A percentile compares a stretch with the other conserved stretches of the same genome.
Conservation (phyloP, 2,113 vertebrate species). For the Bos indicus region DNA sequence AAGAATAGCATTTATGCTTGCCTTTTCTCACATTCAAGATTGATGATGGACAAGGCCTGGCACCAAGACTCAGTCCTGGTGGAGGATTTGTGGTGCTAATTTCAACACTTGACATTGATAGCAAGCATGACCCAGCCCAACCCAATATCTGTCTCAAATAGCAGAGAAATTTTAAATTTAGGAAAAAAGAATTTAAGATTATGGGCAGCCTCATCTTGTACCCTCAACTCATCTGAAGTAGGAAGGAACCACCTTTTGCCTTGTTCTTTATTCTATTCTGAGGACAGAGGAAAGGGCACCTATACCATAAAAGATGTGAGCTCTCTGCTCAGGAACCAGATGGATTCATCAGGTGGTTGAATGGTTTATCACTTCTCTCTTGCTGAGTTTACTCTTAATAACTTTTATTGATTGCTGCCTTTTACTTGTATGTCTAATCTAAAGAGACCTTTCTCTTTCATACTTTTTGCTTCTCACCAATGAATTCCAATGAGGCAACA, state of each 20-base stretch:
- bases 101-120: background rate
- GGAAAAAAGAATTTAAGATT: background rate
- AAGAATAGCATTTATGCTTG: background rate
- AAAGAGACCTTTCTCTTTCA: background rate
- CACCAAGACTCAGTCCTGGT: background rate
- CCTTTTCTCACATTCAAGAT: background rate
- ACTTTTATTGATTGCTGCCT: background rate
- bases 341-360: background rate
- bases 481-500: constrained; percentile 12
- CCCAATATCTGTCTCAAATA: background rate
- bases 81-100: constrained; percentile 36
- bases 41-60: background rate
- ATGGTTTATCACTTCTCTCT: background rate
- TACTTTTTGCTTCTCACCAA: background rate
- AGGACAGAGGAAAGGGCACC: background rate
- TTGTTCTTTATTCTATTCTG: background rate
- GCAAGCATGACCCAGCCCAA: background rate
- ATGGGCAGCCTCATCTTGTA: background rate
- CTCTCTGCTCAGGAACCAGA: background rate
- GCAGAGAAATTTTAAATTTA: background rate
- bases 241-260: background rate
- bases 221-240: background rate
- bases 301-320: background rate
- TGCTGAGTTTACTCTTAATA: background rate
- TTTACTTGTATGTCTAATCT: background rate